Conservation (phyloP, 2,797 vertebrate genomes). For the Gephyroberyx darwinii region DNA sequence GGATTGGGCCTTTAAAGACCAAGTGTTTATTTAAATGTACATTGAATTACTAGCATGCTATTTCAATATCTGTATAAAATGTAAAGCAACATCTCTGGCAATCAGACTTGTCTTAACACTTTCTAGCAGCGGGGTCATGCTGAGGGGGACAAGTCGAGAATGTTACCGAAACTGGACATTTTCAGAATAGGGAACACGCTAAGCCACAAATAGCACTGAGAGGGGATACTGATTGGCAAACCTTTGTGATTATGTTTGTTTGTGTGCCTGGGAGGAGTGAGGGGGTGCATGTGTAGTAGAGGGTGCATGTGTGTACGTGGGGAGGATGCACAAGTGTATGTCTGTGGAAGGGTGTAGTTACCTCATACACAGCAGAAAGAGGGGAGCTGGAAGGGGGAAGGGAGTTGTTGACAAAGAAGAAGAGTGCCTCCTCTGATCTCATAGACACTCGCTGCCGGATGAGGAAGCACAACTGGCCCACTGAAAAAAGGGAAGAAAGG, state of each 20-base stretch:
- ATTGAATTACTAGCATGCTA: background rate
- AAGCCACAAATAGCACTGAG: background rate
- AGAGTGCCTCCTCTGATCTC: slow-evolving; percentile 95
- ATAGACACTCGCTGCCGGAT: slow-evolving; percentile 96
- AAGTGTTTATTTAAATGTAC: too few species aligned
- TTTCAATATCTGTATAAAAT: background rate
- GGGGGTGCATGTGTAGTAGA: background rate
- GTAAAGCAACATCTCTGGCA: slow-evolving; percentile 20
- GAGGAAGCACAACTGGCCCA: slow-evolving; percentile 97
- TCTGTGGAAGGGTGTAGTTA: slow-evolving; percentile 58
- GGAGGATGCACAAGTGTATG: background rate
- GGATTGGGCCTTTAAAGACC: too few species aligned
- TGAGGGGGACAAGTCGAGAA: background rate
- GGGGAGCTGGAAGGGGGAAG: slow-evolving; percentile 96
- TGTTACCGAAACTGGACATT: background rate
- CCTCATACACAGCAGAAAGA: slow-evolving; percentile 96
- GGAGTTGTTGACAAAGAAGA: slow-evolving; percentile 98
- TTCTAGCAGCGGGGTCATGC: background rate
- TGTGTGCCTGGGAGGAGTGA: background rate
- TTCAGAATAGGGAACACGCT: background rate
- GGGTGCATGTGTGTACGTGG: background rate
- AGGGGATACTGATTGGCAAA: background rate
- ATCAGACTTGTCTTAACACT: background rate
- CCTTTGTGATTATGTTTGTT: background rate
- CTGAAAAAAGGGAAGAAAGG: slow-evolving; percentile 59